Conservation (phyloP, 2,888 invertebrate species). For the Epinotia ramella region DNA sequence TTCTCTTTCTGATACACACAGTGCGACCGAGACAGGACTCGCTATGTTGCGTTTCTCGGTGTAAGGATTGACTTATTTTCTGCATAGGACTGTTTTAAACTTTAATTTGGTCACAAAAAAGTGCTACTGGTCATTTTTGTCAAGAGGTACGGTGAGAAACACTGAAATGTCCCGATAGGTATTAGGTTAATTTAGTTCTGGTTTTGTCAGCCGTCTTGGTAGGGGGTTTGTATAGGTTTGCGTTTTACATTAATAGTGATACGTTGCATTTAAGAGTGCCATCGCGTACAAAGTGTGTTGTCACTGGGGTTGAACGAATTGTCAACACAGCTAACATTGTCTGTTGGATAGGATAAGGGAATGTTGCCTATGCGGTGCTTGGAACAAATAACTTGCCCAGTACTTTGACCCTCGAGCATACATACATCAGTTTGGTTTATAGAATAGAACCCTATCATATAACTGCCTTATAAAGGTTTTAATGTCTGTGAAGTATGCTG, state of each 20-base stretch:
- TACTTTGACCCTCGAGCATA: neutral
- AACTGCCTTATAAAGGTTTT: too few species aligned
- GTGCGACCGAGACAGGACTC: too few species aligned
- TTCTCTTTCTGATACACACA: too few species aligned
- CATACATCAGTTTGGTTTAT: too few species aligned
- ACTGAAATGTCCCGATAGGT: conserved; percentile 11
- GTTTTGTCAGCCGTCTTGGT: conserved; percentile 47
- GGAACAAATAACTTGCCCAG: neutral
- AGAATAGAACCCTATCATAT: too few species aligned
- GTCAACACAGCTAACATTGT: conserved; percentile 40
- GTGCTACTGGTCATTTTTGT: neutral
- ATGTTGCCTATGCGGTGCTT: neutral
- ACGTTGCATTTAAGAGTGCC: conserved; percentile 81
- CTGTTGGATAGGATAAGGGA: conserved; percentile 4
- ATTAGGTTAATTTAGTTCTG: conserved; percentile 38
- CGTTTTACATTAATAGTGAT: conserved; percentile 66
- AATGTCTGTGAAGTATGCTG: neutral
- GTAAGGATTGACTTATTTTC: neutral
- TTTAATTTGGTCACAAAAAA: too few species aligned
- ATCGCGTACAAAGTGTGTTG: conserved; percentile 66
- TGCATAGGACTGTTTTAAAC: neutral
- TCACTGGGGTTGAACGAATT: conserved; percentile 51
- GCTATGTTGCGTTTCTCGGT: neutral
- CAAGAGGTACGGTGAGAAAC: conserved; percentile 1
- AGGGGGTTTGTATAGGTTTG: conserved; percentile 50